Percentiles rank a stretch among this genome's conserved stretches.
Conservation (phyloP, 2,888 invertebrate species). For the Xylota sylvarum region DNA sequence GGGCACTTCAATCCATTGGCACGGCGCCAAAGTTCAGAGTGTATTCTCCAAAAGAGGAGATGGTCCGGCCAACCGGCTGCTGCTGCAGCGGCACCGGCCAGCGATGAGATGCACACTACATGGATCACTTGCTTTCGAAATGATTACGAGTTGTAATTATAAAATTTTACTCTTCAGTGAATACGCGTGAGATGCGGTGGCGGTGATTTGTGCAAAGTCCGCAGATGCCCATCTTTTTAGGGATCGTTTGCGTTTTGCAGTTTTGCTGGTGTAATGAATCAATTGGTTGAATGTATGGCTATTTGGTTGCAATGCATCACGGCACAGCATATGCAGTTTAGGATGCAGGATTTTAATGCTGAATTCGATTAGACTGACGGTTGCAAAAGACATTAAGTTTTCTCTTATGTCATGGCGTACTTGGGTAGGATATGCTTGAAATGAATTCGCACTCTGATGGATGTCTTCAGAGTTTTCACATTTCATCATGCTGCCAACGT, state of each 20-base stretch:
- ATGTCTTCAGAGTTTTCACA: too few species aligned
- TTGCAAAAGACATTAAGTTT: not conserved
- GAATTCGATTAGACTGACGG: not conserved
- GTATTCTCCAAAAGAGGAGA: conserved; percentile 16
- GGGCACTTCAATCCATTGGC: conserved; percentile 69
- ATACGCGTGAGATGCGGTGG: conserved; percentile 44
- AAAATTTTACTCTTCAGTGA: conserved; percentile 69
- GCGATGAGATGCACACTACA: conserved; percentile 59
- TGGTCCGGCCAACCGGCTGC: conserved; percentile 10
- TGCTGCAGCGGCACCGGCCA: not conserved
- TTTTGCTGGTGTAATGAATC: conserved; percentile 55
- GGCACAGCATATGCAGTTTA: not conserved
- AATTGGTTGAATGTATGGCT: conserved; percentile 37
- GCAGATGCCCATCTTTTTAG: conserved; percentile 54
- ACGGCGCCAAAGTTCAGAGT: conserved; percentile 72
- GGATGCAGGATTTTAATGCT: not conserved
- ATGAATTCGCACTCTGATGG: too few species aligned
- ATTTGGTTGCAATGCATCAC: conserved; percentile 7
- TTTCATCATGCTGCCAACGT: too few species aligned
- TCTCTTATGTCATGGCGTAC: not conserved
- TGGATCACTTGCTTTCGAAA: conserved; percentile 66
- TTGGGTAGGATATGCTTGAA: not conserved
- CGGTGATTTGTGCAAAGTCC: conserved; percentile 49
- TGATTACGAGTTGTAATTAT: conserved; percentile 70
- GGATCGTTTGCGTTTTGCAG: conserved; percentile 33